Base-by-base conservation (phyloP, 2,888 invertebrate species). In the Cephus rjabovi region DNA sequence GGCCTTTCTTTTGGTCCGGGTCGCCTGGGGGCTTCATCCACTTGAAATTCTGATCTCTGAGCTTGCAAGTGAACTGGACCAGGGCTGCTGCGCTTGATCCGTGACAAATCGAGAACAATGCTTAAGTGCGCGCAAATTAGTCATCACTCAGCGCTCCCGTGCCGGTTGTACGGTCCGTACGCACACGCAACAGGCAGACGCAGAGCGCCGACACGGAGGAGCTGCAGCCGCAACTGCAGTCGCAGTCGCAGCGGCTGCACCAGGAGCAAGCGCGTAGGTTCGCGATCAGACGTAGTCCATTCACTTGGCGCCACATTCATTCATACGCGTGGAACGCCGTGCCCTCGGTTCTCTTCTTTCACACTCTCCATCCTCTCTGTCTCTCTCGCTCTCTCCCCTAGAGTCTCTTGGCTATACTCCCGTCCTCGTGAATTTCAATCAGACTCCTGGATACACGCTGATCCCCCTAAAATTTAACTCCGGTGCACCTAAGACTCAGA, bases 231-330 rank as follows among this genome's bases (percentile, higher is more conserved):
- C 37, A 37, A 37, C 15, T 37, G 37, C 37, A 37, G 37, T 37
- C 12, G 37, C 37, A 40, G 12, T 37, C 37, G 37, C 12, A 37
- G 40, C 40, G 15, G 12, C 40, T 15, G 15, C 40, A 40, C 40
- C 40, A 77, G 81, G 79, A 30, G 70, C 74, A 23, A n/a, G 74
- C 85, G 88, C 88, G 88, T 88, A 88, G 88, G 88, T 83, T 79
- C 83, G 82, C 82, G 86, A 87, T 90, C 90, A 90, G 90, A 90
- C 90, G 89, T 85, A 89, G 89, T 90, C 90, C 90, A 90, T 90
- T 91, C 91, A 90, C 90, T 90, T 90, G 91, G 91, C 91, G 91
- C 91, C 91, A 90, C 90, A 91, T 89, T 91, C 91, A 91, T 91
- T 91, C 91, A 91, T 91, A 87, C 79, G 76, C 37, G 74, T 56